Evolutionary conservation across 1,140 invertebrate species (phyloP).

Genomic region (Penaeus vannamei): DNA sequence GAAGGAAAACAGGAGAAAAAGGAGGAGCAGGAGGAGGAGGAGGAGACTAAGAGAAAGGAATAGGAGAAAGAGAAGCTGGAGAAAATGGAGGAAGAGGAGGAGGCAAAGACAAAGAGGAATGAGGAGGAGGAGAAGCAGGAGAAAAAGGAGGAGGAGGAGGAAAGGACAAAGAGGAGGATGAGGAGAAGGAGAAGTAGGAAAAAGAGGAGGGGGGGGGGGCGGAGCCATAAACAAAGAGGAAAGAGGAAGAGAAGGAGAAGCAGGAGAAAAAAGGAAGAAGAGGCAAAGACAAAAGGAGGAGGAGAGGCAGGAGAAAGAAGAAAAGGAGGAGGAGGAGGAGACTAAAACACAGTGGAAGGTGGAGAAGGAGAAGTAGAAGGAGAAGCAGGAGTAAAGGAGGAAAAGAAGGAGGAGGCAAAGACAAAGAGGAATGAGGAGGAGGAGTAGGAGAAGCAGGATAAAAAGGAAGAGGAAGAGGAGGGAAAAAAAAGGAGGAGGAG

Average conservation of each 20-base stretch:
- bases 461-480: no score
- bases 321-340: background rate
- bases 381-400: no score
- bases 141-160: background rate
- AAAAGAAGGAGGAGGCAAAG: no score
- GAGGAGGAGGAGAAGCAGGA: background rate
- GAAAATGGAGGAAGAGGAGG: background rate
- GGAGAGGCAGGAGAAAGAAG: background rate
- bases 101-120: background rate
- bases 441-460: no score
- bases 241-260: background rate
- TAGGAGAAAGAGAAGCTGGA: background rate
- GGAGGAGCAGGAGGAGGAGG: background rate
- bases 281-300: background rate
- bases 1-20: background rate
- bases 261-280: background rate
- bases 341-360: background rate
- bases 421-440: background rate
- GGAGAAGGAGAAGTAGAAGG: background rate
- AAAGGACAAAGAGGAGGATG: background rate
- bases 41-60: slow-evolving; percentile 10
- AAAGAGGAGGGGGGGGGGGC: background rate
- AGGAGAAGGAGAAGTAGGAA: background rate
- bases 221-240: no score
- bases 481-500: slow-evolving; percentile 14